Evolutionary conservation across 2,888 invertebrate species (phyloP).

Genomic region (Danaus chrysippus): DNA sequence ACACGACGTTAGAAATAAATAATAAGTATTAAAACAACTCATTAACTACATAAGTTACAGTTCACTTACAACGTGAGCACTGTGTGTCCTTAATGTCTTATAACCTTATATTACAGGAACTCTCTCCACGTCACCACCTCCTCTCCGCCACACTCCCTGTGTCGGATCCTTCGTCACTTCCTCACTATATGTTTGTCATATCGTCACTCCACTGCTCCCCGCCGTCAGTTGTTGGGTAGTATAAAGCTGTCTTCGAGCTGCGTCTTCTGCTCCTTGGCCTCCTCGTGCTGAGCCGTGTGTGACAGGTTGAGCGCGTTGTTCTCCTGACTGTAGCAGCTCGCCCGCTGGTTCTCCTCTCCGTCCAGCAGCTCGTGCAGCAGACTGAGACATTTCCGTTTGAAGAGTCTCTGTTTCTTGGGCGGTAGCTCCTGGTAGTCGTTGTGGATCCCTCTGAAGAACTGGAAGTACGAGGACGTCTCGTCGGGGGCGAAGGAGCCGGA

Average conservation of each 20-base stretch:
- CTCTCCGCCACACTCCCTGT: no score
- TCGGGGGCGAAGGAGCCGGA: conserved; percentile 54
- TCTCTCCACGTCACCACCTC: background rate
- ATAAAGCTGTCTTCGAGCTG: conserved; percentile 15
- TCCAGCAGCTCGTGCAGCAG: conserved; percentile 61
- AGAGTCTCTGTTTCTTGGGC: conserved; percentile 49
- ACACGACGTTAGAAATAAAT: no score
- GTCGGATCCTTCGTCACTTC: no score
- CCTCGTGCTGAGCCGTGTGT: conserved; percentile 22
- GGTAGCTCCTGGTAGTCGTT: conserved; percentile 59
- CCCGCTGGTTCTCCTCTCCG: conserved; percentile 44
- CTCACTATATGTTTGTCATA: no score
- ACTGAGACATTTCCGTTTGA: conserved; percentile 57
- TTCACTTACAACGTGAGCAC: no score
- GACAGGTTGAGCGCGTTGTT: conserved; percentile 28
- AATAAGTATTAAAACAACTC: no score
- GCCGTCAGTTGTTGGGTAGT: conserved; percentile 13
- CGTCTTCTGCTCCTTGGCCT: conserved; percentile 24
- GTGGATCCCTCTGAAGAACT: conserved; percentile 67
- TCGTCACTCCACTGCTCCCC: no score
- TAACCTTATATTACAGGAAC: background rate
- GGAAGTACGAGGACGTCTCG: conserved; percentile 63
- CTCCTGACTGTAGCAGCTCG: conserved; percentile 16
- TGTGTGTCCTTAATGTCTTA: no score
- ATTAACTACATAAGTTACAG: no score